Base-by-base conservation (phyloP, 1,140 invertebrate genomes). In the Bombus pyrosoma region DNA sequence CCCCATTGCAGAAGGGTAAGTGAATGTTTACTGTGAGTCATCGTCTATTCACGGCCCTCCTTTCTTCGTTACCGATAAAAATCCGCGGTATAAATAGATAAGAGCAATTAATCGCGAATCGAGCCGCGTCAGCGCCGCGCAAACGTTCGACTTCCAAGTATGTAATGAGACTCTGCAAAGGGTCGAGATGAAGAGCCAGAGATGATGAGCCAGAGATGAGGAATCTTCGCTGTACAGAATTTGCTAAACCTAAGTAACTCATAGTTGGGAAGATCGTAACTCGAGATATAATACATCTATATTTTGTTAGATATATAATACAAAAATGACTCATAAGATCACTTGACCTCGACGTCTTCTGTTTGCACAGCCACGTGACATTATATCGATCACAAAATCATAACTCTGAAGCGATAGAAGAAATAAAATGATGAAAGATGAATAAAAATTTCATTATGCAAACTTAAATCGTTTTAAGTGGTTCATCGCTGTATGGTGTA, bases 1-100 rank as follows among this genome's bases (percentile, higher is more conserved):
- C 69, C 62, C 53, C n/a, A 18, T 13, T 37, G 39, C 64, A 68
- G 43, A 57, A 72, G 81, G 74, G 68, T 87, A 82, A 87, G 69
- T 66, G 77, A 76, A 81, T 59, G 57, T 71, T 87, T 82, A 37
- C 62, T 53, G 64, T 85, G 77, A 90, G 74, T 90, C 88, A 90
- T 78, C 78, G 69, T 83, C 76, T 82, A 89, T 89, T 89, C 82
- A 59, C 77, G 64, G 77, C 59, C 83, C 78, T 68, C 78, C 62
- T 81, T 85, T 66, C 83, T 53, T n/a, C 66, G 22, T n/a, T 8
- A 12, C 10, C 78, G 77, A 85, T 74, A 81, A 85, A 81, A 85
- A 85, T 85, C 41, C 69, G 3, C 34, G 28, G 71, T 85, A 85
- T 85, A 85, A 81, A 85, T 85, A 85, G 83, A 85, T 85, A 85